Percentiles rank a stretch among this genome's conserved stretches.
Evolutionary conservation across 2,113 vertebrate genomes (phyloP).

Genomic region (Tragulus kanchil): DNA sequence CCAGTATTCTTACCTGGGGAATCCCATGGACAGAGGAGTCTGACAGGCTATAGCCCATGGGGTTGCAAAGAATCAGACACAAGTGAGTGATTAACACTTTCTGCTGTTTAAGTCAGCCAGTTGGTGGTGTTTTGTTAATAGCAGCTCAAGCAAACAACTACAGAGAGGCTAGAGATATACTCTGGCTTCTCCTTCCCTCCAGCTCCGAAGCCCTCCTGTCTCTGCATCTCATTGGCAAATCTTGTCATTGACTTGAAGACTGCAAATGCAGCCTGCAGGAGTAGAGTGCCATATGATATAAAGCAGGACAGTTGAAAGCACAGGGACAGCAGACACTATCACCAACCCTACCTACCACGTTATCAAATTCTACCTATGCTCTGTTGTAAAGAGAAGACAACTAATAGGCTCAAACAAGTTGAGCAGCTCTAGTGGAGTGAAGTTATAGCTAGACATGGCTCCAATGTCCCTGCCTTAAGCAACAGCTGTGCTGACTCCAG

Average conservation of each 20-base stretch:
- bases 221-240: background rate
- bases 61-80: background rate
- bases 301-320: background rate
- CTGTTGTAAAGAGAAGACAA: background rate
- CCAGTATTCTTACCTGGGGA: background rate
- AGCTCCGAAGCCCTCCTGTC: accelerated
- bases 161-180: background rate
- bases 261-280: background rate
- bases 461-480: background rate
- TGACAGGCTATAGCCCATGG: background rate
- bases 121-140: background rate
- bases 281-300: background rate
- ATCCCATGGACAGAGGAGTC: background rate
- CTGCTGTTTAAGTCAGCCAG: background rate
- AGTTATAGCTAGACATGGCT: background rate
- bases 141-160: background rate
- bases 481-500: background rate
- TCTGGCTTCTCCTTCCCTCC: background rate
- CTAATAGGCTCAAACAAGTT: background rate
- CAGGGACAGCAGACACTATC: accelerated
- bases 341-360: background rate
- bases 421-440: background rate
- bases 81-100: background rate
- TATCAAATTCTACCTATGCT: background rate
- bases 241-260: background rate